Evolutionary conservation across 2,113 vertebrate species (phyloP).

Genomic region (Euleptes europaea): DNA sequence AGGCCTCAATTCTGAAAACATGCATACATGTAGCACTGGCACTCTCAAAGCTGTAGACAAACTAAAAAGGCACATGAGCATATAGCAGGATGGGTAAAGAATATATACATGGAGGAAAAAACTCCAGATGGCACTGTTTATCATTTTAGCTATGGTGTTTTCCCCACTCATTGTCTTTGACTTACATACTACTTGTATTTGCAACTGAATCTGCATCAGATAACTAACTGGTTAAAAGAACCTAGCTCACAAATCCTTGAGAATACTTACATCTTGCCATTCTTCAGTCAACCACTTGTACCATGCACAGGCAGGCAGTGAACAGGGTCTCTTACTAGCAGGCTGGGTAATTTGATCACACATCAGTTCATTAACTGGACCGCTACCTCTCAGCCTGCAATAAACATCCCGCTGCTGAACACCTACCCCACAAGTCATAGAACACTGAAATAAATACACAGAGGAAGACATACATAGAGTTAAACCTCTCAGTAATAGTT

Average conservation of each 20-base stretch:
- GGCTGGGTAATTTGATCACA: constrained; percentile 73
- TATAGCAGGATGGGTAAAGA: not conserved
- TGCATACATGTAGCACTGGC: not conserved
- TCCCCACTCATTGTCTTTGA: not conserved
- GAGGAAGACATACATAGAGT: not conserved
- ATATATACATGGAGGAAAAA: not conserved
- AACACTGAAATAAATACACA: constrained; percentile 78
- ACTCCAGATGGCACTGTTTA: not conserved
- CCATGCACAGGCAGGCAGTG: constrained; percentile 68
- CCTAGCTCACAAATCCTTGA: not conserved
- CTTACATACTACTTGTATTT: not conserved
- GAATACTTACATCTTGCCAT: constrained; percentile 84
- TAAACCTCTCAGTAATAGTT: fast-evolving
- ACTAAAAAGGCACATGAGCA: not conserved
- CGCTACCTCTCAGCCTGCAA: constrained; percentile 80
- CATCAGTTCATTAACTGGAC: constrained; percentile 71
- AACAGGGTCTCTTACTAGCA: constrained; percentile 67
- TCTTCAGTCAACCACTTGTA: constrained; percentile 77
- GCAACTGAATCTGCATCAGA: not conserved
- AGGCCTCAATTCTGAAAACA: not conserved
- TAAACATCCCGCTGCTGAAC: constrained; percentile 83
- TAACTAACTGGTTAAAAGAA: not conserved
- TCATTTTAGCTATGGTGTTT: not conserved
- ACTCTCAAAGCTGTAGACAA: not conserved
- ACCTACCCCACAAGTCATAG: constrained; percentile 86